These are phyloP conservation scores for Daphoenositta chrysoptera DNA, from an alignment of 2,113 vertebrate genomes.

Conservation along the genomic window DNA sequence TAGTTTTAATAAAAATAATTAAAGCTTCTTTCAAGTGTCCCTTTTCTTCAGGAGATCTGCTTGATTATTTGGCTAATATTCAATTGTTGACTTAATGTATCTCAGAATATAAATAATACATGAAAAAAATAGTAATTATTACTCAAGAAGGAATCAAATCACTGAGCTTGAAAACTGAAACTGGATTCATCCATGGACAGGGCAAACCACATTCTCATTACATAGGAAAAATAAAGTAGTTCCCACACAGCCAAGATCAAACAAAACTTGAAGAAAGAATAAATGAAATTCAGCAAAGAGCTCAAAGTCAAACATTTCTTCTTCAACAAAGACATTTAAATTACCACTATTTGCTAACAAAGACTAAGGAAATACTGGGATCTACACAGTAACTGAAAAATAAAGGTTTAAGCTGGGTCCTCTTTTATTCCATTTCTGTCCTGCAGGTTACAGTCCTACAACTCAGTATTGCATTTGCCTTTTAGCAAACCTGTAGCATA, in stretches of 20 bases:
- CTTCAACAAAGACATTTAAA: not conserved
- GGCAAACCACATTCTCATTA: not conserved
- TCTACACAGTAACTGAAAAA: not conserved
- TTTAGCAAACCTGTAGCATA: not conserved
- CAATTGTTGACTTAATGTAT: not conserved
- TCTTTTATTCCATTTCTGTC: not conserved
- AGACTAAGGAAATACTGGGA: not conserved
- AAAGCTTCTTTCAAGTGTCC: not conserved
- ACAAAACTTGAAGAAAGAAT: not conserved
- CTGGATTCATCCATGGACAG: not conserved
- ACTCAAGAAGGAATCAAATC: not conserved
- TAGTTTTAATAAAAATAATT: not conserved
- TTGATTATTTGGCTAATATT: not conserved
- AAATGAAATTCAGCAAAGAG: not conserved
- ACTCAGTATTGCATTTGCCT: not conserved
- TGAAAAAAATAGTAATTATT: not conserved
- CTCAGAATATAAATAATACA: not conserved
- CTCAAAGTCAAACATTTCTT: not conserved
- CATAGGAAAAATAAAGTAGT: not conserved
- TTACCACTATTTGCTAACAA: not conserved
- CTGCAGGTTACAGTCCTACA: not conserved
- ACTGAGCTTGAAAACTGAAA: not conserved
- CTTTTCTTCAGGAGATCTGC: not conserved
- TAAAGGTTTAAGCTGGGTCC: not conserved
- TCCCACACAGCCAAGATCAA: not conserved